Percentiles rank a stretch among this genome's conserved stretches.
Evolutionary conservation across 2,113 vertebrate species (phyloP).

Genomic region (Mesocricetus auratus): DNA sequence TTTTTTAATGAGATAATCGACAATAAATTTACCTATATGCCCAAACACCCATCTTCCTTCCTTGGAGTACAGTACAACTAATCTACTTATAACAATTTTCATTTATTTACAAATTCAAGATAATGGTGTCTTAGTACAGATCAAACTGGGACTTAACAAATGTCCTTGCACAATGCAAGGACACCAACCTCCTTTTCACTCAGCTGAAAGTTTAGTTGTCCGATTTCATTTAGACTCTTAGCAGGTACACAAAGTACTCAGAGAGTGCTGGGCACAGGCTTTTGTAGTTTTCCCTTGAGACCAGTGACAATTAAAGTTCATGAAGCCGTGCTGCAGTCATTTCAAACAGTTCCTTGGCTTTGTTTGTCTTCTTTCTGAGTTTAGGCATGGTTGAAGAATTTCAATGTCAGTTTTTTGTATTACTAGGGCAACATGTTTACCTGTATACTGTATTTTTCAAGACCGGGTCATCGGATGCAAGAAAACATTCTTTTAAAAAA

Average conservation of each 20-base stretch:
- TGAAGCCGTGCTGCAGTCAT: background rate
- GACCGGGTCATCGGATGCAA: background rate
- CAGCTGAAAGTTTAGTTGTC: conserved; percentile 42
- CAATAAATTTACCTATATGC: background rate
- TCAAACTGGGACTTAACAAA: conserved; percentile 77
- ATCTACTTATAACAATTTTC: conserved; percentile 55
- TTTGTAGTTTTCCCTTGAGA: background rate
- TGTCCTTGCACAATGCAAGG: conserved; percentile 66
- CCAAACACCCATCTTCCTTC: background rate
- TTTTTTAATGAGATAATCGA: conserved; percentile 32
- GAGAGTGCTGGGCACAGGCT: background rate
- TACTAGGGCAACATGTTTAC: background rate
- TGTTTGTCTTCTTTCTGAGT: background rate
- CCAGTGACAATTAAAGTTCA: conserved; percentile 27
- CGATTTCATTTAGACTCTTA: conserved; percentile 58
- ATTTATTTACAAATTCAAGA: conserved; percentile 68
- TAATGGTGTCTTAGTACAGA: conserved; percentile 62
- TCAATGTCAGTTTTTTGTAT: background rate
- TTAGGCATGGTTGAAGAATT: background rate
- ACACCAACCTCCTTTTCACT: conserved; percentile 50
- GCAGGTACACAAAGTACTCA: background rate
- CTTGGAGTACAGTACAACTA: background rate
- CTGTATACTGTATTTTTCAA: background rate
- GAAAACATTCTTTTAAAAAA: background rate
- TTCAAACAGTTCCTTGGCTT: background rate